A percentile compares a stretch with the other conserved stretches of the same genome.
Conservation (phyloP, 2,888 invertebrate genomes). For the Hemistola chrysoprasaria region DNA sequence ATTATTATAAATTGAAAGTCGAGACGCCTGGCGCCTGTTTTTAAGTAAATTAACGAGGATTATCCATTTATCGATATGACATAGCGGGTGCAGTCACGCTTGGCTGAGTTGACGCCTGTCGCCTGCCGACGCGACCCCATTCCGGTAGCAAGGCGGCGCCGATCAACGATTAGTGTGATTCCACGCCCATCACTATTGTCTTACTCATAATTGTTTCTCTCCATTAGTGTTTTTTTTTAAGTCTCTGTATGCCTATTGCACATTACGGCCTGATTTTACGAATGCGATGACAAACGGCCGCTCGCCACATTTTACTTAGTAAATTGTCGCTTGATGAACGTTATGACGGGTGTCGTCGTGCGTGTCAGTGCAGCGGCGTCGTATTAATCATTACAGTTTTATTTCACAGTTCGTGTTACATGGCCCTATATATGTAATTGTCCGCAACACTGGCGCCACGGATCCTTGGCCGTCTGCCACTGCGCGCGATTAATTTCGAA, state of each 20-base stretch:
- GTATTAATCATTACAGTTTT: constrained; percentile 64
- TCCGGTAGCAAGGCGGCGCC: constrained; percentile 51
- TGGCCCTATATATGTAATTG: constrained; percentile 62
- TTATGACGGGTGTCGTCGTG: constrained; percentile 38
- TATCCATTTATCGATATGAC: constrained; percentile 55
- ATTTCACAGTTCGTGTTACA: constrained; percentile 64
- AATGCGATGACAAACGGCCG: constrained; percentile 31
- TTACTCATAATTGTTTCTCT: constrained; percentile 49
- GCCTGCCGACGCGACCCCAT: constrained; percentile 59
- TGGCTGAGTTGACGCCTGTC: constrained; percentile 44
- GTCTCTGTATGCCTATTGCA: constrained; percentile 21
- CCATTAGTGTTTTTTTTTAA: constrained; percentile 25
- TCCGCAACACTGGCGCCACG: constrained; percentile 65
- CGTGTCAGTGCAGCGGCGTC: constrained; percentile 46
- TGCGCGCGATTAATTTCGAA: constrained; percentile 58
- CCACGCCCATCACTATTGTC: constrained; percentile 69
- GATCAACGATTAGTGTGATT: constrained; percentile 54
- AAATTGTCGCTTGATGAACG: constrained; percentile 33
- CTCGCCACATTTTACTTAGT: constrained; percentile 21
- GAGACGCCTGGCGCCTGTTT: constrained; percentile 15
- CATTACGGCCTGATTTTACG: constrained; percentile 32
- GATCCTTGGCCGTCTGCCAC: constrained; percentile 70
- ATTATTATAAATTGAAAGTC: background rate
- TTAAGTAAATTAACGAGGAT: constrained; percentile 33
- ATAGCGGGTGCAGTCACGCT: constrained; percentile 44